Percentiles rank a stretch among this genome's conserved stretches.
Evolutionary conservation across 64 coral and sea anemone species (phyloP).

Genomic region (Catalaphyllia jardinei): DNA sequence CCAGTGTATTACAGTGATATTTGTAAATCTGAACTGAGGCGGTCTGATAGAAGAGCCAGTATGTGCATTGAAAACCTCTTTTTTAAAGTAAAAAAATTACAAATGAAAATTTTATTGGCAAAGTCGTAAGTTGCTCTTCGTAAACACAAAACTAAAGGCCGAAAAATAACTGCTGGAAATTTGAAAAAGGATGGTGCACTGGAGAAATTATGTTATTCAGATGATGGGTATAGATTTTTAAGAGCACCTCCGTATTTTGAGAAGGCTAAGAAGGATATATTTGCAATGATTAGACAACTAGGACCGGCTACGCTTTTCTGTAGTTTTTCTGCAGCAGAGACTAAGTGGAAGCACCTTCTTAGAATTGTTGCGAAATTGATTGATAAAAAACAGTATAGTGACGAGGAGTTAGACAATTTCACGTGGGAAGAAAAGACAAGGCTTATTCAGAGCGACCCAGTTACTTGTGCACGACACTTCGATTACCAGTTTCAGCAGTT

Average conservation of each 20-base stretch:
- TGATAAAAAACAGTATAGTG: conserved; percentile 50
- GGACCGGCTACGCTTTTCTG: conserved; percentile 6
- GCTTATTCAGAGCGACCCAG: conserved; percentile 45
- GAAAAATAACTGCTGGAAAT: conserved; percentile 28
- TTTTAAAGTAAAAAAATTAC: conserved; percentile 24
- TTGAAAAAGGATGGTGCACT: conserved; percentile 4
- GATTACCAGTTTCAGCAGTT: conserved; percentile 49
- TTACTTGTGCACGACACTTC: conserved; percentile 58
- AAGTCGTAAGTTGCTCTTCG: conserved; percentile 10
- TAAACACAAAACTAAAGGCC: background rate
- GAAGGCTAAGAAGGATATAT: conserved; percentile 21
- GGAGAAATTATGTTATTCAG: background rate
- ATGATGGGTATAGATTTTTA: conserved; percentile 25
- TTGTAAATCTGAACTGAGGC: conserved; percentile 51
- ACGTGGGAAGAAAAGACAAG: conserved; percentile 53
- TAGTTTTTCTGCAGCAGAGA: conserved; percentile 38
- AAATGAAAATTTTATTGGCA: conserved; percentile 37
- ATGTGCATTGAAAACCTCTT: conserved; percentile 27
- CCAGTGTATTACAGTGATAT: conserved; percentile 48
- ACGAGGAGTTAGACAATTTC: conserved; percentile 48
- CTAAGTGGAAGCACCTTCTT: conserved; percentile 12
- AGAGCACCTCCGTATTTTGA: conserved; percentile 54
- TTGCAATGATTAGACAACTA: conserved; percentile 14
- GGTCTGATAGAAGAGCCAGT: conserved; percentile 4
- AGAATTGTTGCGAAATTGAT: conserved; percentile 53